Evolutionary conservation across 2,113 vertebrate genomes (phyloP).

Genomic region (Aleadryas rufinucha): DNA sequence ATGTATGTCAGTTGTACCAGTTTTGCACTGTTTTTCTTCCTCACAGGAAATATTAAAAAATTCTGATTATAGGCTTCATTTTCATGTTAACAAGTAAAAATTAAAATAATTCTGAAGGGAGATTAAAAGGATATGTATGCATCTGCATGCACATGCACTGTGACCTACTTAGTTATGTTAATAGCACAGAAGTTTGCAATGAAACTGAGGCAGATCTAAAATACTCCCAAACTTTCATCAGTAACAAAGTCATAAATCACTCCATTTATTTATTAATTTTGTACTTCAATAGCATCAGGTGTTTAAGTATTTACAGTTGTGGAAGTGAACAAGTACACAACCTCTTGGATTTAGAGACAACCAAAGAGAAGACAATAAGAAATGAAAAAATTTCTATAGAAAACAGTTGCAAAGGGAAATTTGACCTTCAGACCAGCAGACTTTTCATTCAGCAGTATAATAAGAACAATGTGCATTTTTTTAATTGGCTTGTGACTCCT

Average conservation of each 20-base stretch:
- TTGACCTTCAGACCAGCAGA: background rate
- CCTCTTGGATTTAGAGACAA: background rate
- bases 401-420: background rate
- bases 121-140: background rate
- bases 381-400: background rate
- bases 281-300: background rate
- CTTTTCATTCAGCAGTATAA: background rate
- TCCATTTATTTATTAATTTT: constrained; percentile 16
- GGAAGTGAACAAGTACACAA: background rate
- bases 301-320: background rate
- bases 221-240: background rate
- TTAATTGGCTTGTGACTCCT: background rate
- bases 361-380: background rate
- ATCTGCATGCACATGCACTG: background rate
- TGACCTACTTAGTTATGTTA: background rate
- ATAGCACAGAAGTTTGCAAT: background rate
- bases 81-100: background rate
- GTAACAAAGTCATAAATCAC: background rate
- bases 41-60: background rate
- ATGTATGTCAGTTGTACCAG: background rate
- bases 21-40: background rate
- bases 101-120: background rate
- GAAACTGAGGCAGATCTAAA: background rate
- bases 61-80: background rate
- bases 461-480: background rate